Evolutionary conservation across 2,888 invertebrate species (phyloP), one percentile per base, ranked within the genome.

Genomic region (Pollenia angustigena): DNA sequence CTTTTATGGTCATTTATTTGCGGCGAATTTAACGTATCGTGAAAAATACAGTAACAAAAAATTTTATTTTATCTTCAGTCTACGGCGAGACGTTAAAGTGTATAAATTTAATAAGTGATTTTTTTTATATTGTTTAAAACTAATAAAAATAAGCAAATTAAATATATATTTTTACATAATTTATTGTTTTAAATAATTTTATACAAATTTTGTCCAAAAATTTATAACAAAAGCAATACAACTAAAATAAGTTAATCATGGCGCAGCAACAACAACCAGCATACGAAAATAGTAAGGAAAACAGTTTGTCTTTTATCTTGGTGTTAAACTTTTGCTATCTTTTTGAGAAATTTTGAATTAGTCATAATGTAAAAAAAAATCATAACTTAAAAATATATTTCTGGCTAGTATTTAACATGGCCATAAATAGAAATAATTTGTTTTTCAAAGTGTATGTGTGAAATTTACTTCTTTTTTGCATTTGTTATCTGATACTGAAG

Each of bases 191-290:
- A 18, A 74, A 85, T 16, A 76, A 72, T 79, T 74, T 69, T 75
- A 50, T 69, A 66, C 4, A 50, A 72, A 11, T 14, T 48, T 54
- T 23, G 56, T 46, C 12, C 58, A 68, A 14, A 23, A 50, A 40
- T 18, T 48, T 58, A 60, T 48, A 52, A 60, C 8, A 50, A 42
- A 32, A 71, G 18, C 42, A 50, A 60, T 40, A 32, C 62, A 69
- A 54, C 2, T 46, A 75, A 46, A 52, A 79, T 40, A 60, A 60
- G 48, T 62, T 50, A 78, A 85, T 88, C 88, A 92, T 92, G 92
- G 91, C 92, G 78, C 92, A 92, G 90, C 92, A 91, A 81, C 92
- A 92, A 89, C 89, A 89, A 89, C 92, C 91, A 88, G 91, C 91
- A 80, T 92, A 92, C 85, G 89, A 91, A 89, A 92, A 92, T 87